Evolutionary conservation across 2,888 invertebrate species (phyloP).

Genomic region (Agrilus mali): DNA sequence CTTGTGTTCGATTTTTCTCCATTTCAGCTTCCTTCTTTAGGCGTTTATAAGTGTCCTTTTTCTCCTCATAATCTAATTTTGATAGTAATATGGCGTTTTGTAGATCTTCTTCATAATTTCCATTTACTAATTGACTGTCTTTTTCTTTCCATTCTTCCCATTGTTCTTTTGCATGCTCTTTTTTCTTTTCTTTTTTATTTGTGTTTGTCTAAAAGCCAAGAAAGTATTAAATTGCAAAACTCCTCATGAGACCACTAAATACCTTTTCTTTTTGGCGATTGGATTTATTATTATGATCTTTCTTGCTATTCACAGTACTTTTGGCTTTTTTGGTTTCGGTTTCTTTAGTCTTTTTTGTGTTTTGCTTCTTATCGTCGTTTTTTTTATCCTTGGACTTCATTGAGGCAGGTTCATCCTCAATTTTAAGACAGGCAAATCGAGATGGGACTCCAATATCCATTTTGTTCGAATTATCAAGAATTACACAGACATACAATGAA

Average conservation of each 20-base stretch:
- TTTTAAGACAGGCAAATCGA: constrained; percentile 59
- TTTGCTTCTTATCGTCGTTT: constrained; percentile 20
- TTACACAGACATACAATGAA: too few relatives aligned
- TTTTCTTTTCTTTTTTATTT: constrained; percentile 31
- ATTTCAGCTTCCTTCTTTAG: constrained; percentile 36
- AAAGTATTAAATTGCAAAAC: too few relatives aligned
- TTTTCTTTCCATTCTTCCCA: constrained; percentile 66
- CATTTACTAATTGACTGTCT: constrained; percentile 53
- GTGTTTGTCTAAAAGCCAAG: neutral
- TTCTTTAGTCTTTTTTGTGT: constrained; percentile 20
- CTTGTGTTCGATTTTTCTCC: constrained; percentile 33
- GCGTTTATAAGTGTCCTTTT: constrained; percentile 31
- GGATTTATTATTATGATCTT: constrained; percentile 10
- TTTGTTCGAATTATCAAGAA: constrained; percentile 10
- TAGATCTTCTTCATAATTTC: constrained; percentile 43
- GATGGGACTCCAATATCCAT: constrained; percentile 59
- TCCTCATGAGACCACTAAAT: neutral
- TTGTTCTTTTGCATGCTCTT: constrained; percentile 42
- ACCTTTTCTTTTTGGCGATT: constrained; percentile 4
- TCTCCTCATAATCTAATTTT: constrained; percentile 58
- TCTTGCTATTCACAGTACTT: constrained; percentile 7
- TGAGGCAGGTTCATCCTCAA: constrained; percentile 47
- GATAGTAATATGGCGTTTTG: constrained; percentile 62
- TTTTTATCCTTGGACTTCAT: constrained; percentile 27
- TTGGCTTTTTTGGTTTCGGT: constrained; percentile 5